Conservation (phyloP, 2,113 vertebrate genomes). For the Microtus richardsoni region DNA sequence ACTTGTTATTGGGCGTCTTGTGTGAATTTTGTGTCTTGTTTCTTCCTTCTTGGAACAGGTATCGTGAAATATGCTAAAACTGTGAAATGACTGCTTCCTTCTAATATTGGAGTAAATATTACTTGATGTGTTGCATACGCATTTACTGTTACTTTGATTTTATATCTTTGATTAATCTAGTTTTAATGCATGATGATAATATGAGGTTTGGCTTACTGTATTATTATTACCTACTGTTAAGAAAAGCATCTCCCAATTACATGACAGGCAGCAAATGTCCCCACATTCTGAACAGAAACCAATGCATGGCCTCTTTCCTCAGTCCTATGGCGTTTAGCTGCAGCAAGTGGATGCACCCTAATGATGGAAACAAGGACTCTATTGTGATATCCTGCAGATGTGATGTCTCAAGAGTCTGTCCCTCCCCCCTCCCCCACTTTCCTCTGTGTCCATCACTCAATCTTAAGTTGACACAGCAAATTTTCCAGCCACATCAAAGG, state of each 20-base stretch:
- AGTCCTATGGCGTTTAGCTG: neutral
- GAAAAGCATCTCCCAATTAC: conserved; percentile 25
- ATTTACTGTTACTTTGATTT: conserved; percentile 41
- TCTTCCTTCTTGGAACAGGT: neutral
- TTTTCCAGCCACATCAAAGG: neutral
- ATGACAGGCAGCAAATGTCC: conserved; percentile 66
- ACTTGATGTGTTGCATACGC: neutral
- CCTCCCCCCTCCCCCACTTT: neutral
- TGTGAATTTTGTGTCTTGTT: neutral
- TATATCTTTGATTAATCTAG: conserved; percentile 59
- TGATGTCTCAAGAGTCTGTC: neutral
- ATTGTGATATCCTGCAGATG: neutral
- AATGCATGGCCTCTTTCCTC: neutral
- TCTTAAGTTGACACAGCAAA: conserved; percentile 24
- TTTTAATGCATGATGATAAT: conserved; percentile 57
- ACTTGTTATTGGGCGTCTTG: neutral
- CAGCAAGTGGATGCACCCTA: neutral
- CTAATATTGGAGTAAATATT: conserved; percentile 22
- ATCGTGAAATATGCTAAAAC: neutral
- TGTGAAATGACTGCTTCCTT: neutral
- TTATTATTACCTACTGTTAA: conserved; percentile 29
- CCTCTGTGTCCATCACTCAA: conserved; percentile 14
- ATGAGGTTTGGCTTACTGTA: conserved; percentile 53
- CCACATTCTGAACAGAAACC: conserved; percentile 34
- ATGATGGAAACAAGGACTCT: neutral